phyloP scores from a whole-genome alignment of 1,140 invertebrate species.

The Lithobius niger region DNA sequence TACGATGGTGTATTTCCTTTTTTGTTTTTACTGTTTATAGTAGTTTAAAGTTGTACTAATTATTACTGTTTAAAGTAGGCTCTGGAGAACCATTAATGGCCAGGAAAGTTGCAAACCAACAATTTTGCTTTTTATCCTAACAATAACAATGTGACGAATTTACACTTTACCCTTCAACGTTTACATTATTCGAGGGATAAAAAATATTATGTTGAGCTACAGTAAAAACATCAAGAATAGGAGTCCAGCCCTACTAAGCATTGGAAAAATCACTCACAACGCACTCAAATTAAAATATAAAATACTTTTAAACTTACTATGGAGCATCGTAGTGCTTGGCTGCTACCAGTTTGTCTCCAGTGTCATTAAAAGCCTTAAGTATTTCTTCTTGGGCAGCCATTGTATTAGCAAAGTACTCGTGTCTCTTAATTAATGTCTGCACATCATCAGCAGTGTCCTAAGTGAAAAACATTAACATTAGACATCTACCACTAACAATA shows the following conservation, averaged over 20 bases:
- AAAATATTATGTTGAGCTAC: neutral
- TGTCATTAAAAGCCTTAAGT: conserved; percentile 67
- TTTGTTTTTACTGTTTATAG: neutral
- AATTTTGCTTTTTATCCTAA: too few species aligned
- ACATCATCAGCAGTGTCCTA: conserved; percentile 86
- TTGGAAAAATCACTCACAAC: neutral
- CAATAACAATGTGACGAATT: too few species aligned
- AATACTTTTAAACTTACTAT: conserved; percentile 39
- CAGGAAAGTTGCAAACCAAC: too few species aligned
- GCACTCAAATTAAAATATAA: neutral
- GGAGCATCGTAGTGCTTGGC: conserved; percentile 73
- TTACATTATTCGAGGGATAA: too few species aligned
- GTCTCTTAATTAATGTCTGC: conserved; percentile 81
- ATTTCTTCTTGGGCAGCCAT: conserved; percentile 86
- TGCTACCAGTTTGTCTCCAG: conserved; percentile 67
- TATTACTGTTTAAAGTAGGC: neutral
- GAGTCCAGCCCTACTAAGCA: too few species aligned
- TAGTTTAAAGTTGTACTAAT: neutral
- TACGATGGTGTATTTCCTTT: neutral
- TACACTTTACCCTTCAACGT: too few species aligned
- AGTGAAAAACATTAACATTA: conserved; percentile 15
- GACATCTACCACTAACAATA: neutral
- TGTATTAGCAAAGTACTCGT: conserved; percentile 88
- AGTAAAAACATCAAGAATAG: conserved; percentile 4
- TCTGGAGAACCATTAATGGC: neutral